phyloP scores from a whole-genome alignment of 2,888 invertebrate genomes.

The Beris chalybata region DNA sequence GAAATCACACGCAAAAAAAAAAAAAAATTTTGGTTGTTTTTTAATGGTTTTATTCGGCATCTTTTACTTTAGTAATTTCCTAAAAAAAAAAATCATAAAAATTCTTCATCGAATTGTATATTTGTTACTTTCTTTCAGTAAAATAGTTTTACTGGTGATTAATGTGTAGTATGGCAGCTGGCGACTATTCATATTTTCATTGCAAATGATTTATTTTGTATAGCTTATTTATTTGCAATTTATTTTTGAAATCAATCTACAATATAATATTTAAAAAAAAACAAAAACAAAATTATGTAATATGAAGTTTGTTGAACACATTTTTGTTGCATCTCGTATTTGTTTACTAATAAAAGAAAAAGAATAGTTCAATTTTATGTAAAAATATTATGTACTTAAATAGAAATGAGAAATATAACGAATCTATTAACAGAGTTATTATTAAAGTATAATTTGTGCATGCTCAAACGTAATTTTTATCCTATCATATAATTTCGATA shows the following conservation, averaged over 20 bases:
- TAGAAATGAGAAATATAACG: background rate
- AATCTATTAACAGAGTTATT: no score
- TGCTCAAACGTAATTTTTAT: background rate
- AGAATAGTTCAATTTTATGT: background rate
- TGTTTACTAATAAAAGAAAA: constrained; percentile 2
- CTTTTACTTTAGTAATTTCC: constrained; percentile 1
- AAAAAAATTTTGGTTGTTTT: no score
- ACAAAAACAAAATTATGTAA: background rate
- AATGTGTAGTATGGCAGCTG: constrained; percentile 38
- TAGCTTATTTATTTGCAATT: constrained; percentile 5
- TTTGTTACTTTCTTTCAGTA: constrained; percentile 32
- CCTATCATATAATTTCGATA: no score
- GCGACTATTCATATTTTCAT: constrained; percentile 31
- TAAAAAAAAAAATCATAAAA: constrained; percentile 1
- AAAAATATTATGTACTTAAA: constrained; percentile 1
- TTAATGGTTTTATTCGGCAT: no score
- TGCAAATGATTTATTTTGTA: constrained; percentile 23
- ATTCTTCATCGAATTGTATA: constrained; percentile 57
- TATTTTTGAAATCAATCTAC: no score
- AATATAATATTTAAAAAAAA: constrained; percentile 22
- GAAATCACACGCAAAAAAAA: no score
- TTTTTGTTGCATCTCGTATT: no score
- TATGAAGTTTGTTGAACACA: background rate
- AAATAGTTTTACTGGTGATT: constrained; percentile 29
- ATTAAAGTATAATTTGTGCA: background rate